Percentiles rank a stretch among this genome's conserved stretches.
Evolutionary conservation across 2,113 vertebrate species (phyloP).

Genomic region (Tragulus kanchil): DNA sequence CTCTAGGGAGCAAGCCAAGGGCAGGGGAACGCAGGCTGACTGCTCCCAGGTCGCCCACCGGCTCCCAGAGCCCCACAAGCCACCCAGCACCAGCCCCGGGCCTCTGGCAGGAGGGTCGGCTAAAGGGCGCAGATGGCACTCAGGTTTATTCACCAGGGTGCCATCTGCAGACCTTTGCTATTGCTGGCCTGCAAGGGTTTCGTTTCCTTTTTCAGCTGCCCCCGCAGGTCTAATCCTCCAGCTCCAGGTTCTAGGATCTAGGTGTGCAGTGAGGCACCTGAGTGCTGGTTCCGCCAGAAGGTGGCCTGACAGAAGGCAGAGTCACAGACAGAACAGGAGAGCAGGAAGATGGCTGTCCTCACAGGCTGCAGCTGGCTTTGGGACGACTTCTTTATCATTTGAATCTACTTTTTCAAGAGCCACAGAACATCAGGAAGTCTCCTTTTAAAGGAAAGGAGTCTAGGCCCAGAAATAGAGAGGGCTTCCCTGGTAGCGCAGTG

Average conservation of each 20-base stretch:
- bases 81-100: fast-evolving
- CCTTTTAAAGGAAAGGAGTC: not conserved
- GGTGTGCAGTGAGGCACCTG: not conserved
- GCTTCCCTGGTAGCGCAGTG: too few species aligned
- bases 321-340: not conserved
- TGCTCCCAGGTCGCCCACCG: not conserved
- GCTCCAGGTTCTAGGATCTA: not conserved
- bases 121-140: not conserved
- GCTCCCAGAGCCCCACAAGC: not conserved
- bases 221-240: not conserved
- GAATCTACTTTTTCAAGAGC: not conserved
- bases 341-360: not conserved
- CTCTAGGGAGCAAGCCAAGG: not conserved
- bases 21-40: not conserved
- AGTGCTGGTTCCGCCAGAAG: not conserved
- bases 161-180: not conserved
- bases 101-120: not conserved
- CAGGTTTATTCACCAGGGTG: not conserved
- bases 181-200: fast-evolving
- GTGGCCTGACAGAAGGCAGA: not conserved
- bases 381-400: not conserved
- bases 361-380: not conserved
- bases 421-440: not conserved
- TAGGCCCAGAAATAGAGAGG: not conserved
- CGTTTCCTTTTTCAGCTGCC: slow-evolving; percentile 1